Evolutionary conservation across 2,113 vertebrate species (phyloP).

Genomic region (Galeopterus variegatus): DNA sequence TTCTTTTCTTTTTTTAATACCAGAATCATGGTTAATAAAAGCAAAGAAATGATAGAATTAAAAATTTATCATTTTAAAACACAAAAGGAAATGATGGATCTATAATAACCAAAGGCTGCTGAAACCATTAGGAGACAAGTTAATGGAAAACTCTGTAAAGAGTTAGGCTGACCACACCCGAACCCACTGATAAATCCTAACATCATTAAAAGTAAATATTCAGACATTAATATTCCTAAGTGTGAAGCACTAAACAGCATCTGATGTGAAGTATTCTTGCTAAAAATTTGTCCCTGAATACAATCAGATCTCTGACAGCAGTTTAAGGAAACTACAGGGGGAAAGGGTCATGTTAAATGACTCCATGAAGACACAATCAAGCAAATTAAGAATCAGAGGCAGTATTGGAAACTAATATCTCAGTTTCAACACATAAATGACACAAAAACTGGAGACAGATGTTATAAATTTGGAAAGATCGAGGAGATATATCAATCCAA

Average conservation of each 20-base stretch:
- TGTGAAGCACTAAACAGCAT: background rate
- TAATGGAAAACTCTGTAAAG: background rate
- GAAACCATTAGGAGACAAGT: background rate
- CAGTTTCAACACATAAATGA: background rate
- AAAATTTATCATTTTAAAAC: constrained; percentile 11
- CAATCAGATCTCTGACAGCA: background rate
- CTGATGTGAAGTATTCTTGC: background rate
- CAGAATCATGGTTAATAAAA: background rate
- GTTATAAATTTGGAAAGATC: background rate
- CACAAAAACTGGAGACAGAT: background rate
- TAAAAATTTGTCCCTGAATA: background rate
- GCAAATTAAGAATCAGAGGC: background rate
- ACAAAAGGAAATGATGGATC: background rate
- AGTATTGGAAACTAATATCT: background rate
- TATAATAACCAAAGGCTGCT: background rate
- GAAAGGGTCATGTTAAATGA: background rate
- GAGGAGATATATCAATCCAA: background rate
- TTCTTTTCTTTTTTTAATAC: background rate
- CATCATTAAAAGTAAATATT: background rate
- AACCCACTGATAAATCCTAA: background rate
- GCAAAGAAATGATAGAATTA: background rate
- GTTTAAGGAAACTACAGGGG: background rate
- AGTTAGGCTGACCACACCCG: background rate
- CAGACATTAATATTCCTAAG: background rate
- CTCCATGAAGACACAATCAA: background rate